Evolutionary conservation across 2,797 vertebrate genomes (phyloP).

Genomic region (Nasua narica): DNA sequence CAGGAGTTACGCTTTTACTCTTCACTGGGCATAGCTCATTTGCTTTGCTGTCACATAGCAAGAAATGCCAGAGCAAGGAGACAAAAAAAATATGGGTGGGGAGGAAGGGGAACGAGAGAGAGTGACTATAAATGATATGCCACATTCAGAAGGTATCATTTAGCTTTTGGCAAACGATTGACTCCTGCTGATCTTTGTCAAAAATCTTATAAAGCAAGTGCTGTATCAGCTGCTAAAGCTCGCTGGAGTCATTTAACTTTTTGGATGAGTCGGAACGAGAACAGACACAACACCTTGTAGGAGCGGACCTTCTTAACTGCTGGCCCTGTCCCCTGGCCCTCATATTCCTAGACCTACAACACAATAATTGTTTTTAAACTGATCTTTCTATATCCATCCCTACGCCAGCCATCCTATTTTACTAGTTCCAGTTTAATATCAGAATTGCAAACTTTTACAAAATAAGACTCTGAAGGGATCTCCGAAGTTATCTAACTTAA

Average conservation of each 20-base stretch:
- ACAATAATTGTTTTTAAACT: neutral
- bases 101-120: slow-evolving; percentile 3
- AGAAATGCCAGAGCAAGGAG: slow-evolving; percentile 61
- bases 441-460: neutral
- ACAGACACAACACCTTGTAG: neutral
- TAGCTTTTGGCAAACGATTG: slow-evolving; percentile 78
- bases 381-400: neutral
- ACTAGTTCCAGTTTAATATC: neutral
- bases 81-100: neutral
- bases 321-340: neutral
- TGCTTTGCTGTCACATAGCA: slow-evolving; percentile 76
- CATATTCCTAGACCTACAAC: neutral
- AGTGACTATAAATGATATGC: slow-evolving; percentile 67
- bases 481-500: neutral
- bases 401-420: neutral
- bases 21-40: slow-evolving; percentile 74
- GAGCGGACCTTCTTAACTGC: neutral
- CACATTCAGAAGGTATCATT: slow-evolving; percentile 71
- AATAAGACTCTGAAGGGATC: neutral
- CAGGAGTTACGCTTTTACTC: slow-evolving; percentile 53
- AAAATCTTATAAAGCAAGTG: slow-evolving; percentile 62
- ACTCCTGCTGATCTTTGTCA: slow-evolving; percentile 79
- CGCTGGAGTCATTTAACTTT: slow-evolving; percentile 62
- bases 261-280: slow-evolving; percentile 5
- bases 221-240: slow-evolving; percentile 66